Evolutionary conservation across 2,888 invertebrate species (phyloP).

Genomic region (Drosophila percnosoma): DNA sequence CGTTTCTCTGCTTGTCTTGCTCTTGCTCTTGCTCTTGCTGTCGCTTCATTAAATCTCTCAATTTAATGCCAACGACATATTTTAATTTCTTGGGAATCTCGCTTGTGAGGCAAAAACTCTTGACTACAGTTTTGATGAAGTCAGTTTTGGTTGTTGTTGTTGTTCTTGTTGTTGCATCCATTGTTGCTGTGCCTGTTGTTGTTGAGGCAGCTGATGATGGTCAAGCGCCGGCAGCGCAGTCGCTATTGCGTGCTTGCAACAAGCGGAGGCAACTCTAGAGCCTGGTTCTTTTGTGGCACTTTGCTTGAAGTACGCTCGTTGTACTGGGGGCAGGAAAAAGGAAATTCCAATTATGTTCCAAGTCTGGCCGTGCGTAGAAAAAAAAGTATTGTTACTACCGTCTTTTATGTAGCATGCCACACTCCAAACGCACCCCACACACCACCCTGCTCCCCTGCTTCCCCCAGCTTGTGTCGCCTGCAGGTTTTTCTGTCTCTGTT

Average conservation of each 20-base stretch:
- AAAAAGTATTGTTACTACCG: conserved; percentile 65
- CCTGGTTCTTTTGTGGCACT: conserved; percentile 73
- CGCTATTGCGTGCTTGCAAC: conserved; percentile 27
- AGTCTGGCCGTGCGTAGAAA: conserved; percentile 78
- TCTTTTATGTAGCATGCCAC: conserved; percentile 60
- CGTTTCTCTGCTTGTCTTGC: conserved; percentile 27
- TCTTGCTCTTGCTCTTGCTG: conserved; percentile 10
- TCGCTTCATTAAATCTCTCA: conserved; percentile 11
- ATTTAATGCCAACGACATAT: conserved; percentile 39
- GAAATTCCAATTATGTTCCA: conserved; percentile 79
- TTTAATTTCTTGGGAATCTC: conserved; percentile 52
- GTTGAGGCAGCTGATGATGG: conserved; percentile 43
- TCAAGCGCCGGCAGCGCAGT: conserved; percentile 38
- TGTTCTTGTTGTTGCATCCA: conserved; percentile 12
- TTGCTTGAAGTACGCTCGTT: conserved; percentile 29
- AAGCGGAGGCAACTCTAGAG: conserved; percentile 48
- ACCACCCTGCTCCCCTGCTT: neutral
- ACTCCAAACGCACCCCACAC: neutral
- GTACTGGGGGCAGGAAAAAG: conserved; percentile 67
- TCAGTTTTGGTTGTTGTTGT: conserved; percentile 21
- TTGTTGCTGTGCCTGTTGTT: conserved; percentile 26
- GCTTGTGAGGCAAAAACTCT: conserved; percentile 40
- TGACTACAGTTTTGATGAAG: conserved; percentile 46
- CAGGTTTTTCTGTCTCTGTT: conserved; percentile 29
- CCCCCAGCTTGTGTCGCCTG: conserved; percentile 28